phyloP scores from a whole-genome alignment of 2,888 invertebrate species.

The Hanleya hanleyi region DNA sequence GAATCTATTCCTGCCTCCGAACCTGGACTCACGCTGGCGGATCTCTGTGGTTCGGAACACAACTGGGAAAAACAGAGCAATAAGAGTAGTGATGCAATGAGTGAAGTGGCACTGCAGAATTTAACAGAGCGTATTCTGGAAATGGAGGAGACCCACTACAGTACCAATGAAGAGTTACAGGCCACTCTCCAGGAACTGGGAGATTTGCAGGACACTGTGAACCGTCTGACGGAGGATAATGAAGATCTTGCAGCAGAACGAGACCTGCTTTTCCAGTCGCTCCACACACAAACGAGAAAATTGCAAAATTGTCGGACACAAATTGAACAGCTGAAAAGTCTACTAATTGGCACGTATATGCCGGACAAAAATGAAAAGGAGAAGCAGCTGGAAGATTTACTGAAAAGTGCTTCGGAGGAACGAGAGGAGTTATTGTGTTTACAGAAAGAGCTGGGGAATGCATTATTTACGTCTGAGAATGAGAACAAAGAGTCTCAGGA shows the following conservation, averaged over 20 bases:
- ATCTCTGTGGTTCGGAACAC: slow-evolving; percentile 63
- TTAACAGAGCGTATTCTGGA: slow-evolving; percentile 92
- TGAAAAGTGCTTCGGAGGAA: slow-evolving; percentile 77
- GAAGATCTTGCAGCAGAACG: slow-evolving; percentile 91
- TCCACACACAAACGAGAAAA: slow-evolving; percentile 93
- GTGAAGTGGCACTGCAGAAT: slow-evolving; percentile 91
- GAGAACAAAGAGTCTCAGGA: slow-evolving; percentile 63
- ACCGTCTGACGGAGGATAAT: slow-evolving; percentile 90
- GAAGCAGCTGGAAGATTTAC: slow-evolving; percentile 84
- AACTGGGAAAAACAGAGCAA: slow-evolving; percentile 93
- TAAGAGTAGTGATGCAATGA: slow-evolving; percentile 80
- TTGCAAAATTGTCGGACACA: slow-evolving; percentile 89
- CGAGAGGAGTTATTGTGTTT: slow-evolving; percentile 76
- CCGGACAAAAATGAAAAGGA: slow-evolving; percentile 72
- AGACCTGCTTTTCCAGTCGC: slow-evolving; percentile 88
- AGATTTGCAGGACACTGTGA: slow-evolving; percentile 89
- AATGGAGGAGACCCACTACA: slow-evolving; percentile 91
- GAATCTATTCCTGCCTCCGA: slow-evolving; percentile 61
- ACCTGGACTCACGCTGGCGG: slow-evolving; percentile 58
- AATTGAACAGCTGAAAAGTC: slow-evolving; percentile 88
- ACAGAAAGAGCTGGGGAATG: slow-evolving; percentile 85
- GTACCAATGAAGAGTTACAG: slow-evolving; percentile 77
- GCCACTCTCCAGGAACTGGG: slow-evolving; percentile 94
- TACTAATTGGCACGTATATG: slow-evolving; percentile 74
- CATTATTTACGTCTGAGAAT: slow-evolving; percentile 76